A percentile compares a stretch with the other conserved stretches of the same genome.
phyloP scores from a whole-genome alignment of 2,888 invertebrate species.

The Nineta flava region DNA sequence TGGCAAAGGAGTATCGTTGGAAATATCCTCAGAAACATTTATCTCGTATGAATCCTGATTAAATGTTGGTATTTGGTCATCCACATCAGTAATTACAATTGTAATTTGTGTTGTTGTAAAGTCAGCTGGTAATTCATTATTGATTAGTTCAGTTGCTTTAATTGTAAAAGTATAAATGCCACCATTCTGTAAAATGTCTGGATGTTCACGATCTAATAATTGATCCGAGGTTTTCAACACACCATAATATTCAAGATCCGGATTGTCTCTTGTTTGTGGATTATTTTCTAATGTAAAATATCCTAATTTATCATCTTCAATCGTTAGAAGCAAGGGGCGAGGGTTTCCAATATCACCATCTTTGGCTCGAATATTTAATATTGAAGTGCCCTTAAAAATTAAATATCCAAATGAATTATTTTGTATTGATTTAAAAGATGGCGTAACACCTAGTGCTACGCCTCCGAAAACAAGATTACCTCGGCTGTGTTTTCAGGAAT shows the following conservation, averaged over 20 bases:
- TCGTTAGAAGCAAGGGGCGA: slow-evolving; percentile 43
- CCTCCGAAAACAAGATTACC: slow-evolving; percentile 22
- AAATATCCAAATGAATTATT: neutral
- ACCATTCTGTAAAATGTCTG: slow-evolving; percentile 55
- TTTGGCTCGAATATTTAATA: slow-evolving; percentile 55
- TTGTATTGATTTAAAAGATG: neutral
- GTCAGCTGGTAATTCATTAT: slow-evolving; percentile 53
- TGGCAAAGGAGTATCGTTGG: slow-evolving; percentile 48
- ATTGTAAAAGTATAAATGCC: slow-evolving; percentile 59
- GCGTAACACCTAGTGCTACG: too few species aligned
- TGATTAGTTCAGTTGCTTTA: slow-evolving; percentile 57
- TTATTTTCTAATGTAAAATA: slow-evolving; percentile 48
- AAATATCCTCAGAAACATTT: slow-evolving; percentile 61
- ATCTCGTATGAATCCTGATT: slow-evolving; percentile 48
- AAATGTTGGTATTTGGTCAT: slow-evolving; percentile 59
- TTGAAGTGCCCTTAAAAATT: slow-evolving; percentile 35
- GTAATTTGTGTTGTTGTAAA: slow-evolving; percentile 51
- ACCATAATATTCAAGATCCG: slow-evolving; percentile 12
- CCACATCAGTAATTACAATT: slow-evolving; percentile 62
- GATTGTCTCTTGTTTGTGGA: slow-evolving; percentile 36
- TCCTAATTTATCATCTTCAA: slow-evolving; percentile 51
- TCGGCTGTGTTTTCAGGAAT: slow-evolving; percentile 57
- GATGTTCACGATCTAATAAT: slow-evolving; percentile 59
- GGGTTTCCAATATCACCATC: slow-evolving; percentile 71
- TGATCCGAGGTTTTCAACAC: slow-evolving; percentile 43